Conservation (phyloP, 2,888 invertebrate species). For the Synergus umbraculus region DNA sequence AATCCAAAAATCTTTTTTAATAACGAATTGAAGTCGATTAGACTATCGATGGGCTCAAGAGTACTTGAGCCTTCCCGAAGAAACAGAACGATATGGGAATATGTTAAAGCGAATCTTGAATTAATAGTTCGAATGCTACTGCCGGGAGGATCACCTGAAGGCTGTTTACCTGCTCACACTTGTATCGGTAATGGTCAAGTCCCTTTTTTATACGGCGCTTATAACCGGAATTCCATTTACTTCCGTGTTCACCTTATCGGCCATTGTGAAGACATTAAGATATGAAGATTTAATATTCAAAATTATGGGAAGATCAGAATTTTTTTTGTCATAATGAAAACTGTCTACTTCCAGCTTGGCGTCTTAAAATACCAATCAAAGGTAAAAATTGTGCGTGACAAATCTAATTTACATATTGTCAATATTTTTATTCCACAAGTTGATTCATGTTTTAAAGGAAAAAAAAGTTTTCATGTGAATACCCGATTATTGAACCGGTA, state of each 20-base stretch:
- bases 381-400: not conserved
- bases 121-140: slow-evolving; percentile 61
- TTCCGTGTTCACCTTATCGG: slow-evolving; percentile 69
- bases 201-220: slow-evolving; percentile 58
- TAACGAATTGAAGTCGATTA: slow-evolving; percentile 1
- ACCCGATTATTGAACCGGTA: not conserved
- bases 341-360: slow-evolving; percentile 23
- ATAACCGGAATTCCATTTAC: slow-evolving; percentile 68
- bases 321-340: slow-evolving; percentile 17
- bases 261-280: slow-evolving; percentile 63
- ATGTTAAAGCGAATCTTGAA: slow-evolving; percentile 48
- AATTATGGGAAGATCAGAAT: slow-evolving; percentile 36
- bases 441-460: not conserved
- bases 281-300: slow-evolving; percentile 58
- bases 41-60: slow-evolving; percentile 21
- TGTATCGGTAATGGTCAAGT: slow-evolving; percentile 48
- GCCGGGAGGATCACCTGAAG: slow-evolving; percentile 59
- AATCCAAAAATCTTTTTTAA: not conserved
- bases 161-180: slow-evolving; percentile 59
- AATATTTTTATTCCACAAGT: not conserved
- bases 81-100: slow-evolving; percentile 34
- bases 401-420: not conserved
- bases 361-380: slow-evolving; percentile 1
- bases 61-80: slow-evolving; percentile 35
- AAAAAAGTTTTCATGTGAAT: not conserved